These are phyloP conservation scores for Mallateleia sp. DNA, from an alignment of 2,888 invertebrate species.

Conservation along the genomic window DNA sequence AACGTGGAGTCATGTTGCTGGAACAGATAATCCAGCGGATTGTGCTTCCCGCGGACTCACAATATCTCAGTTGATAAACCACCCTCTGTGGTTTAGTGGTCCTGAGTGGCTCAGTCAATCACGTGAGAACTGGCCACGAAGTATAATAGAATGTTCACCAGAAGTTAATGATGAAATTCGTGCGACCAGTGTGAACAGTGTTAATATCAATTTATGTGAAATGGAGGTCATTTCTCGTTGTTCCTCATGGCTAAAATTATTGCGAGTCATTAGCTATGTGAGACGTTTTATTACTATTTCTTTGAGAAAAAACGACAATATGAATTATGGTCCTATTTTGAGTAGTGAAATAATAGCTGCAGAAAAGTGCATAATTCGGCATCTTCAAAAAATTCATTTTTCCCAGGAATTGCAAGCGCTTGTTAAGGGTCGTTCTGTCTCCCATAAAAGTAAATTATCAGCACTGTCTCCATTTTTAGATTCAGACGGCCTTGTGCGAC, in stretches of 20 bases:
- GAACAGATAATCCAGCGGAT: conserved; percentile 78
- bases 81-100: conserved; percentile 78
- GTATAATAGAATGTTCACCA: no score
- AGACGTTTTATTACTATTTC: neutral
- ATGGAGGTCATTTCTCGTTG: no score
- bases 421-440: neutral
- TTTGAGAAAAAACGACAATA: neutral
- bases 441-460: neutral
- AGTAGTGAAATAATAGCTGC: neutral
- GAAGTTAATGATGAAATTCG: no score
- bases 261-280: no score
- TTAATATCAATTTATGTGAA: no score
- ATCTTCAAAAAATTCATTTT: neutral
- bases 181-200: no score
- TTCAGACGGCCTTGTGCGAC: neutral
- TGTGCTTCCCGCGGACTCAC: conserved; percentile 79
- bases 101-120: no score
- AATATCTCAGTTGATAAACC: conserved; percentile 48
- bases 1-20: conserved; percentile 72
- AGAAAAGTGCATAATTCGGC: neutral
- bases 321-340: neutral
- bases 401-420: neutral
- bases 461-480: neutral
- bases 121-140: no score
- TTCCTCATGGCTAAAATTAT: no score